Conservation (phyloP, 2,797 vertebrate species). For the Chrysolophus pictus region DNA sequence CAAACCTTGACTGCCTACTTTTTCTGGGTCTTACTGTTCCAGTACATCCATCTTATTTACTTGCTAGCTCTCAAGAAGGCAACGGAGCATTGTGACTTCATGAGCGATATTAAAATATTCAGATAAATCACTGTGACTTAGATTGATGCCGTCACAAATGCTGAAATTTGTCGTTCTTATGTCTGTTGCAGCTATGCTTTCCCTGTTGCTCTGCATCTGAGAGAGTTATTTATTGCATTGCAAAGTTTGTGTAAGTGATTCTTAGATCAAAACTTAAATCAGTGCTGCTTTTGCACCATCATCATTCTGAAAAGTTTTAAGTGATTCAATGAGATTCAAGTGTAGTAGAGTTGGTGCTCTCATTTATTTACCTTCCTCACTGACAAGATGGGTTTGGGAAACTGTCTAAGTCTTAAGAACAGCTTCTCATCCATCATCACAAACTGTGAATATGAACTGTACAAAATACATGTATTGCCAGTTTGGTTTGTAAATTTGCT, state of each 20-base stretch:
- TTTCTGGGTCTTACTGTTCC: slow-evolving; percentile 1
- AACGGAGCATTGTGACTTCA: slow-evolving; percentile 36
- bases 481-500: neutral
- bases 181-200: neutral
- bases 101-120: slow-evolving; percentile 46
- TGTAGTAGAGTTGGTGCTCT: neutral
- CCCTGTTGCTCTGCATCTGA: neutral
- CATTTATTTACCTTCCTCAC: neutral
- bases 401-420: neutral
- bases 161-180: neutral
- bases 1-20: slow-evolving; percentile 32
- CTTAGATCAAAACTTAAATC: neutral
- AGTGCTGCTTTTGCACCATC: neutral
- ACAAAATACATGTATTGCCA: neutral
- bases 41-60: slow-evolving; percentile 46
- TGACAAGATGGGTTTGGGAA: neutral
- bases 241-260: neutral
- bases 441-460: neutral
- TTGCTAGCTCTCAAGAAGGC: slow-evolving; percentile 23
- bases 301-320: neutral
- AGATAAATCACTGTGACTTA: slow-evolving; percentile 13
- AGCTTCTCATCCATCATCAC: neutral
- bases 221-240: neutral
- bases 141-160: neutral
- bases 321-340: neutral